Conservation (phyloP, 2,797 vertebrate species). For the Onychomys leucogaster region DNA sequence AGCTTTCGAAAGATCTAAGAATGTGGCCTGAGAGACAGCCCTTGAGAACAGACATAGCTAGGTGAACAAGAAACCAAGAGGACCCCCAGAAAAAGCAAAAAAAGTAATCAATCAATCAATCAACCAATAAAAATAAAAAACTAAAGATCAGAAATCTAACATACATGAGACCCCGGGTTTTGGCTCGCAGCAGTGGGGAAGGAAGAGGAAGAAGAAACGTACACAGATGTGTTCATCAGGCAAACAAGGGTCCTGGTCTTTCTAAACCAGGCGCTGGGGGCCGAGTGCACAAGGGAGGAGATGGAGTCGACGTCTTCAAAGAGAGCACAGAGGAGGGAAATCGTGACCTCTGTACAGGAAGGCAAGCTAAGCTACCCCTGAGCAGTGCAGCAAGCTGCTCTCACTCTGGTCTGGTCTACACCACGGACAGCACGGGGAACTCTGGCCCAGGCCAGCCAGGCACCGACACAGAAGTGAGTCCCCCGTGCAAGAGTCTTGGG, state of each 20-base stretch:
- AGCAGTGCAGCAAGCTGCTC: fast-evolving
- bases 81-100: neutral
- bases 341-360: neutral
- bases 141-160: neutral
- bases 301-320: neutral
- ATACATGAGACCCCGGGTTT: neutral
- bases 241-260: neutral
- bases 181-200: neutral
- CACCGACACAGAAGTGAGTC: neutral
- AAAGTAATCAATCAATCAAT: too few species aligned
- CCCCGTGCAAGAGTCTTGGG: neutral
- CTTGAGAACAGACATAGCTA: neutral
- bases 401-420: neutral
- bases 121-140: neutral
- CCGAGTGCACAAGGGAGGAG: neutral
- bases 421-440: neutral
- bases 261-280: neutral
- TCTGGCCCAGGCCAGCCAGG: neutral
- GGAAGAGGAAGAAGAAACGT: neutral
- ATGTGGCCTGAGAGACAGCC: neutral
- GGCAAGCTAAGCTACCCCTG: too few species aligned
- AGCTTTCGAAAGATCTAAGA: neutral
- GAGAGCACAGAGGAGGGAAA: neutral
- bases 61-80: neutral
- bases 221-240: neutral